Percentiles rank a stretch among this genome's conserved stretches.
Evolutionary conservation across 2,113 vertebrate species (phyloP).

Genomic region (Pedetes capensis): DNA sequence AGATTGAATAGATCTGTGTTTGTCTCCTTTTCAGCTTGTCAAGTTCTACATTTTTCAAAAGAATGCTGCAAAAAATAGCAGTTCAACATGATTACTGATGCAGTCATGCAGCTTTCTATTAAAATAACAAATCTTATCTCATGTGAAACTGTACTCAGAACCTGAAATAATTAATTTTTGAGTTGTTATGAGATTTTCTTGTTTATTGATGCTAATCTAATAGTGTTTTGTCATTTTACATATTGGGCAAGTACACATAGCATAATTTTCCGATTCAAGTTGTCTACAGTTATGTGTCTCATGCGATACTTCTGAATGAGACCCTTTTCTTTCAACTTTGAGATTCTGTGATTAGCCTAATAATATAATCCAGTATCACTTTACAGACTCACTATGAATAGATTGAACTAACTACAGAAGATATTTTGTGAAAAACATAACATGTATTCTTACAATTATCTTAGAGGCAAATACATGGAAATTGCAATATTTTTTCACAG

Average conservation of each 20-base stretch:
- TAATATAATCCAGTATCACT: neutral
- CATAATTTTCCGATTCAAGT: conserved; percentile 21
- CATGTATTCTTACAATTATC: neutral
- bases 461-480: conserved; percentile 7
- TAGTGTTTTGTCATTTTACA: neutral
- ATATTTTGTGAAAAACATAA: neutral
- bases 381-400: neutral
- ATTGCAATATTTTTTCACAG: no score
- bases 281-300: neutral
- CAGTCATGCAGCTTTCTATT: neutral
- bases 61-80: neutral
- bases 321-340: neutral
- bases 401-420: neutral
- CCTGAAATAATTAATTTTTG: conserved; percentile 11
- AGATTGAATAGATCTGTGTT: neutral
- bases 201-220: neutral
- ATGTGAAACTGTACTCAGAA: neutral
- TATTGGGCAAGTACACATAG: neutral
- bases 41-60: conserved; percentile 14
- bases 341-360: neutral
- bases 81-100: neutral
- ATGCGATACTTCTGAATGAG: neutral
- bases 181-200: neutral
- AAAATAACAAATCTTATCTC: conserved; percentile 18
- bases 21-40: neutral